These are phyloP conservation scores for Cariama cristata DNA, from an alignment of 2,113 vertebrate genomes.

Conservation along the genomic window DNA sequence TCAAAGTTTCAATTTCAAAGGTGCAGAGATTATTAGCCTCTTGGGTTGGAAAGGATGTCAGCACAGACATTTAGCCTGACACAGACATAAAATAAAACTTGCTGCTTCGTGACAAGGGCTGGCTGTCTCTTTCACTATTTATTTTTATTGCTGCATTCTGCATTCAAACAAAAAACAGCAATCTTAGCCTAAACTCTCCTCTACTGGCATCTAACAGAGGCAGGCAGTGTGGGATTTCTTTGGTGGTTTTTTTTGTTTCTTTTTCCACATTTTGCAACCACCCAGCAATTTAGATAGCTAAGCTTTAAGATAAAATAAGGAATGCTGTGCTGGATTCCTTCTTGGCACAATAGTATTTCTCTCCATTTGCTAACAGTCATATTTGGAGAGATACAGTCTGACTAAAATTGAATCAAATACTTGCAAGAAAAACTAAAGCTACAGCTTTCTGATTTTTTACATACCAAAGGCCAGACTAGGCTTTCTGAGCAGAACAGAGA, in stretches of 20 bases:
- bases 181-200: neutral
- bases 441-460: neutral
- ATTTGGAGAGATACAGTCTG: neutral
- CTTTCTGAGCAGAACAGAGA: neutral
- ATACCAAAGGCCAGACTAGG: neutral
- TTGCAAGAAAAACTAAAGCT: neutral
- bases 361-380: neutral
- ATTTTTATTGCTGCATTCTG: slow-evolving; percentile 45
- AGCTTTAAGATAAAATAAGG: slow-evolving; percentile 28
- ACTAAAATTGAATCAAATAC: neutral
- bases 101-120: neutral
- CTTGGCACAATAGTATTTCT: neutral
- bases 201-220: neutral
- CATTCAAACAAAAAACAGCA: slow-evolving; percentile 21
- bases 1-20: neutral
- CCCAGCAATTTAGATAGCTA: slow-evolving; percentile 19
- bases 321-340: neutral
- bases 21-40: neutral
- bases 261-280: neutral
- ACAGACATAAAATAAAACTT: slow-evolving; percentile 1
- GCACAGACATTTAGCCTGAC: neutral
- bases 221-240: neutral
- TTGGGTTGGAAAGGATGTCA: neutral
- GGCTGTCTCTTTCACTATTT: neutral
- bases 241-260: neutral